Evolutionary conservation across 1,140 invertebrate genomes (phyloP).

Genomic region (Drosophila simulans): DNA sequence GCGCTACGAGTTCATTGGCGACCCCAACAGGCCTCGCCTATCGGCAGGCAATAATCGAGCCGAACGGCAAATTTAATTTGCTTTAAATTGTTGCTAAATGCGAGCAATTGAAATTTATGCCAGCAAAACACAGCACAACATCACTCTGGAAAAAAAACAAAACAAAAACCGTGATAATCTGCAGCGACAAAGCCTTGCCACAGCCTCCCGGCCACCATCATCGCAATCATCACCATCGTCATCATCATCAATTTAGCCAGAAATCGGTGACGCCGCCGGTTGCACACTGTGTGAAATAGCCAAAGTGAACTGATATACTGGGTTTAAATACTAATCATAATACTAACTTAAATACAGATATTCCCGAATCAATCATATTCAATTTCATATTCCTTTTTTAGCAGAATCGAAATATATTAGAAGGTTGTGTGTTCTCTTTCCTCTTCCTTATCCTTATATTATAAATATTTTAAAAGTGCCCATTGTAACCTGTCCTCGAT

Average conservation of each 20-base stretch:
- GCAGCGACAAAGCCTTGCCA: conserved; percentile 22
- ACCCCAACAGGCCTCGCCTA: conserved; percentile 51
- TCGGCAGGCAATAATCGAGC: conserved; percentile 74
- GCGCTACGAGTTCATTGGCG: conserved; percentile 28
- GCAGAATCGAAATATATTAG: background rate
- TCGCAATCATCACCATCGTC: conserved; percentile 33
- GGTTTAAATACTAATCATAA: background rate
- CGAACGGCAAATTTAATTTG: conserved; percentile 73
- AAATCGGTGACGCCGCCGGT: conserved; percentile 52
- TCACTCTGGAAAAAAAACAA: conserved; percentile 42
- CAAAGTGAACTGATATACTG: too few species aligned
- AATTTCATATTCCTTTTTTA: background rate
- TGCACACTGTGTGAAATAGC: background rate
- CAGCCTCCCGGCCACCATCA: conserved; percentile 7
- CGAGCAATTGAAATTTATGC: conserved; percentile 82
- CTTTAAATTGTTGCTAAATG: conserved; percentile 82
- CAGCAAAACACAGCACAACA: conserved; percentile 47
- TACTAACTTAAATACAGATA: too few species aligned
- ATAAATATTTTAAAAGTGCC: too few species aligned
- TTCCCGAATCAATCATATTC: too few species aligned
- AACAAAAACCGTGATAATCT: conserved; percentile 69
- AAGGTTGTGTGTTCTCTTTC: too few species aligned
- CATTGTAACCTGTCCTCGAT: too few species aligned
- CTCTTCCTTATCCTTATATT: too few species aligned
- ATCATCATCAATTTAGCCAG: conserved; percentile 78